These are phyloP conservation scores for Acanthaster planci DNA, from an alignment of 35 echinoderm and acorn worm genomes.

Conservation along the genomic window DNA sequence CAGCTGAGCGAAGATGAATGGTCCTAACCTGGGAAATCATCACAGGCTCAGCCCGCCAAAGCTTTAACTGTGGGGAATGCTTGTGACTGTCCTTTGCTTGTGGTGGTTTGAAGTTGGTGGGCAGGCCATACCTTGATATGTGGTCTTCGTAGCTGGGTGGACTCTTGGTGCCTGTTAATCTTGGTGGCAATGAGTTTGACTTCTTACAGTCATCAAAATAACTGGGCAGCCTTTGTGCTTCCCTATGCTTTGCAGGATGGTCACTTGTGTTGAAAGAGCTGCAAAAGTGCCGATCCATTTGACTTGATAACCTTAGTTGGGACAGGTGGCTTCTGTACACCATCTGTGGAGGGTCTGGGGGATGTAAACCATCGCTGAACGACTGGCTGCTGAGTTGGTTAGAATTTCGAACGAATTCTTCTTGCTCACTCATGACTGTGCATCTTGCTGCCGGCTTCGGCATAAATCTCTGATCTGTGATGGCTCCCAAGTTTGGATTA, in stretches of 20 bases:
- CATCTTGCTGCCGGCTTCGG: too few species aligned
- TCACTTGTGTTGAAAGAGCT: not conserved
- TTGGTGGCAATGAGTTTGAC: not conserved
- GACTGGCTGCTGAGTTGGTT: too few species aligned
- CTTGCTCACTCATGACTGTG: too few species aligned
- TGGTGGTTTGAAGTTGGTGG: not conserved
- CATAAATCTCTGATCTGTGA: too few species aligned
- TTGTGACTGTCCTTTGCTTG: not conserved
- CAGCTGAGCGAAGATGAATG: too few species aligned
- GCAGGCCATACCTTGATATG: slow-evolving; percentile 30
- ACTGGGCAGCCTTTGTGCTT: not conserved
- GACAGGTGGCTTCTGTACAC: slow-evolving; percentile 4
- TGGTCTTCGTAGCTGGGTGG: slow-evolving; percentile 45
- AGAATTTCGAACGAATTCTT: too few species aligned
- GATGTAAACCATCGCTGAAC: not conserved
- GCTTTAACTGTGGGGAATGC: not conserved
- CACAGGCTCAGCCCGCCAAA: not conserved
- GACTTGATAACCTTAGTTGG: not conserved
- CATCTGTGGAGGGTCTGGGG: not conserved
- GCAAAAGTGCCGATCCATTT: not conserved
- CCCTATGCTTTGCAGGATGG: not conserved
- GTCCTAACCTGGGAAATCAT: not conserved
- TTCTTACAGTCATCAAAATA: not conserved
- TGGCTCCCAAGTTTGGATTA: too few species aligned
- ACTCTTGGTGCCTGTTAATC: not conserved